phyloP scores from a whole-genome alignment of 2,113 vertebrate species.

The Grammomys dolichurus region DNA sequence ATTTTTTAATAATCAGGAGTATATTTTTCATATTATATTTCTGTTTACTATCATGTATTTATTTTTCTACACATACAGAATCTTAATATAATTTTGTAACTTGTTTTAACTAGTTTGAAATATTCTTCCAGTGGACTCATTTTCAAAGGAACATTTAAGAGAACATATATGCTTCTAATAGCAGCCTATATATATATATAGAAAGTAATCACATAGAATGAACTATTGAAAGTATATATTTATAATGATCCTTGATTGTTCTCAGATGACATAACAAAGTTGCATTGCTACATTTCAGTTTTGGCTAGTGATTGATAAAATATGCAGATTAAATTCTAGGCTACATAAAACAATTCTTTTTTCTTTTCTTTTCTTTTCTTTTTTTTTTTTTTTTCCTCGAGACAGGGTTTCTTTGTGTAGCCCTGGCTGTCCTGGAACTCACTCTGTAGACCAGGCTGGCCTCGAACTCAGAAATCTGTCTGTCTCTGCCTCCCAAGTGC shows the following conservation, averaged over 20 bases:
- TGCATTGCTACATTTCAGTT: neutral
- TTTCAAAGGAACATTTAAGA: slow-evolving; percentile 48
- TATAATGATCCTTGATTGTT: neutral
- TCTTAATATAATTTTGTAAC: slow-evolving; percentile 28
- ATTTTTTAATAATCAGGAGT: slow-evolving; percentile 2
- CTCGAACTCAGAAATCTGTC: too few relatives aligned
- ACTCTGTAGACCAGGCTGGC: too few relatives aligned
- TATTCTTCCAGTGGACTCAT: slow-evolving; percentile 10
- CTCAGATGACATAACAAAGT: slow-evolving; percentile 1
- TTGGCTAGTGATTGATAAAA: slow-evolving; percentile 31
- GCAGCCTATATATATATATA: neutral
- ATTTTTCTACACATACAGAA: slow-evolving; percentile 7
- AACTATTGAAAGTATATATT: slow-evolving; percentile 16
- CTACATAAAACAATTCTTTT: neutral
- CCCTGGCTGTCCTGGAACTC: too few relatives aligned
- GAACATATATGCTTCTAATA: slow-evolving; percentile 23
- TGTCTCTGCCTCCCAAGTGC: too few relatives aligned
- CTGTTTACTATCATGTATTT: slow-evolving; percentile 23
- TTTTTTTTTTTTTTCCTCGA: too few relatives aligned
- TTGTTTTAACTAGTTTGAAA: slow-evolving; percentile 23
- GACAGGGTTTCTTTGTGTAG: too few relatives aligned
- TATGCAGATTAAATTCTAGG: neutral
- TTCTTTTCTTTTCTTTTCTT: too few relatives aligned
- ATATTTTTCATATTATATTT: slow-evolving; percentile 54
- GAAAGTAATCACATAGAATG: neutral